Base-by-base conservation (phyloP, 1,140 invertebrate genomes). In the Chymomyza costata region DNA sequence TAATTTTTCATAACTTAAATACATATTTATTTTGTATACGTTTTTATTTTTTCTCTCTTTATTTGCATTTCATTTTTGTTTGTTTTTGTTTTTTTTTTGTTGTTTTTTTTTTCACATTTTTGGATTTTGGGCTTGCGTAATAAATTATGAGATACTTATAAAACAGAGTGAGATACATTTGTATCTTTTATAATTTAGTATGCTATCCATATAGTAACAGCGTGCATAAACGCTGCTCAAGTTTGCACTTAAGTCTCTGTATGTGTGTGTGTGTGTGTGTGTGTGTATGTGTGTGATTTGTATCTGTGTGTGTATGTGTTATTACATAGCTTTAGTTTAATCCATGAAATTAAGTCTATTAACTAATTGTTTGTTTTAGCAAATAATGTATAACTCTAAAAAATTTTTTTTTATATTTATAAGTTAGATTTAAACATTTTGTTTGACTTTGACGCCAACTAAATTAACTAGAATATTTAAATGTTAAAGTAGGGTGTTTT, bases 1-100 rank as follows among this genome's bases (percentile, higher is more conserved):
- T 80, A 80, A 81, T 80, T 80, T 78, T 80, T 73, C 73, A 80
- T 80, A 80, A 81, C 74, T 80, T 80, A 80, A 80, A 80, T 80
- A 80, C 73, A 81, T 78, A 57, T 69, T 66, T 65, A 65, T 60
- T 47, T 50, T 41, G 15, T 41, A 30, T 28, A 13, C 8, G 35
- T 39, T 40, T 45, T 49, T 65, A 21, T 63, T 59, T 66, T 51
- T 57, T 74, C 30, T 38, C 52, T 65, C 47, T 58, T 50, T 46
- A 64, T 63, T 53, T 58, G n/a, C n/a, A n/a, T 41, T 28, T 11
- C 8, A 37, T 39, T 40, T 45, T 49, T 65, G 28, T 63, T 59
- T 66, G 51, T 57, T 74, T 34, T 38, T 56, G 61, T 51, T 58
- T 50, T 46, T 66, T 63, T 53, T 58, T 14, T 62, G 10, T 28